phyloP scores from a whole-genome alignment of 2,113 vertebrate genomes.

The Acanthisitta chloris region DNA sequence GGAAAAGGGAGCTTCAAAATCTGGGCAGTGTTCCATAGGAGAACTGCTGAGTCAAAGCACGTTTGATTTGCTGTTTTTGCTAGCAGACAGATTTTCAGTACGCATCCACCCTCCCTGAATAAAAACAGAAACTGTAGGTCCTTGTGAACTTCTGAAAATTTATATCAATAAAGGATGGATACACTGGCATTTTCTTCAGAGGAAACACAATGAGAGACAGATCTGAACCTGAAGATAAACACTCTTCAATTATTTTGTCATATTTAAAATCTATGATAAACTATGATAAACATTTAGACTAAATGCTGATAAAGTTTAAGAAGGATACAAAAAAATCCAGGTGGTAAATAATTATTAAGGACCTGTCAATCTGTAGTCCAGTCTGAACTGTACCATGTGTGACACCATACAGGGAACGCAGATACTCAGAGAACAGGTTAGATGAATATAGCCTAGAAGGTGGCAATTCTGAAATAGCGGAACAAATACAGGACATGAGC shows the following conservation, averaged over 20 bases:
- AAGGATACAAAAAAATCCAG: not conserved
- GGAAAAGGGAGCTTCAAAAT: not conserved
- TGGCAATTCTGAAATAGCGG: not conserved
- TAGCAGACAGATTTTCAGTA: not conserved
- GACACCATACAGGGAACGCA: not conserved
- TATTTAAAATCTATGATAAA: no score
- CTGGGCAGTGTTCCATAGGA: not conserved
- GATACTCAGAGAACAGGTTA: not conserved
- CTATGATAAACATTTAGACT: not conserved
- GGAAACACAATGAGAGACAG: not conserved
- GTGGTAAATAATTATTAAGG: not conserved
- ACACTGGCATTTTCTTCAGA: not conserved
- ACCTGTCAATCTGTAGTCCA: not conserved
- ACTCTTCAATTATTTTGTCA: not conserved
- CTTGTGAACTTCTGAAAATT: not conserved
- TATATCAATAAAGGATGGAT: not conserved
- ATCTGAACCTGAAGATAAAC: not conserved
- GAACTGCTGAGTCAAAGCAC: not conserved
- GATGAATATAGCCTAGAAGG: not conserved
- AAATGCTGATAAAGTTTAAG: not conserved
- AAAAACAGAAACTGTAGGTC: not conserved
- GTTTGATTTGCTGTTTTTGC: not conserved
- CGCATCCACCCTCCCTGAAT: not conserved
- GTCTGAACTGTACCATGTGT: not conserved
- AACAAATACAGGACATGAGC: not conserved